phyloP scores from a whole-genome alignment of 2,888 invertebrate species.

The Microplitis manilae region DNA sequence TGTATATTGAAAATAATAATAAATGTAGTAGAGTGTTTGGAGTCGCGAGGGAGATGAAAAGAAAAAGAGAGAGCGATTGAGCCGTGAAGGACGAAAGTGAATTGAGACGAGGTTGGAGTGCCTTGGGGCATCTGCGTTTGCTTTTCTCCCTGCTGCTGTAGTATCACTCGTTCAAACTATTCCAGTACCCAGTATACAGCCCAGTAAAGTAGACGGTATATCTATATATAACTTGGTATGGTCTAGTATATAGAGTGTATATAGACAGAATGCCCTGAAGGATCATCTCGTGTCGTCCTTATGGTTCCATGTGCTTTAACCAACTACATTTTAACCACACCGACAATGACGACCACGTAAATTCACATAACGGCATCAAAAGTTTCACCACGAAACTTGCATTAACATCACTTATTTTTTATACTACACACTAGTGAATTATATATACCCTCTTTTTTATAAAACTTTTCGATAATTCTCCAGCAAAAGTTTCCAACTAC shows the following conservation, averaged over 20 bases:
- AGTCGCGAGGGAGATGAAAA: neutral
- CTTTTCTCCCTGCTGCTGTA: slow-evolving; percentile 6
- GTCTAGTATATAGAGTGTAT: neutral
- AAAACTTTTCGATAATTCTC: no score
- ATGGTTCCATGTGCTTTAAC: slow-evolving; percentile 5
- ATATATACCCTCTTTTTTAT: no score
- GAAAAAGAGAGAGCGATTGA: slow-evolving; percentile 32
- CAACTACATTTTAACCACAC: neutral
- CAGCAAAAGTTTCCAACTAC: neutral
- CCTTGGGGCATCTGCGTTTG: slow-evolving; percentile 30
- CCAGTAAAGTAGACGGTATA: neutral
- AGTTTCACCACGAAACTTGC: neutral
- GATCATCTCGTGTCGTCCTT: neutral
- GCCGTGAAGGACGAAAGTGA: slow-evolving; percentile 43
- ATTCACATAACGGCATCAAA: neutral
- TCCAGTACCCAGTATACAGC: neutral
- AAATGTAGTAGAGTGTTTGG: neutral
- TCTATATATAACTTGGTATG: neutral
- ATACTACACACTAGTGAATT: neutral
- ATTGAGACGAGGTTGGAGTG: slow-evolving; percentile 39
- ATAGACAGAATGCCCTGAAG: slow-evolving; percentile 7
- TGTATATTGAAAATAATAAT: neutral
- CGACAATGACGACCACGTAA: neutral
- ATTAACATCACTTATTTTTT: neutral
- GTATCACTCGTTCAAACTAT: neutral